These are phyloP conservation scores for Drosophila grimshawi DNA, from an alignment of 1,140 invertebrate species.

Conservation along the genomic window DNA sequence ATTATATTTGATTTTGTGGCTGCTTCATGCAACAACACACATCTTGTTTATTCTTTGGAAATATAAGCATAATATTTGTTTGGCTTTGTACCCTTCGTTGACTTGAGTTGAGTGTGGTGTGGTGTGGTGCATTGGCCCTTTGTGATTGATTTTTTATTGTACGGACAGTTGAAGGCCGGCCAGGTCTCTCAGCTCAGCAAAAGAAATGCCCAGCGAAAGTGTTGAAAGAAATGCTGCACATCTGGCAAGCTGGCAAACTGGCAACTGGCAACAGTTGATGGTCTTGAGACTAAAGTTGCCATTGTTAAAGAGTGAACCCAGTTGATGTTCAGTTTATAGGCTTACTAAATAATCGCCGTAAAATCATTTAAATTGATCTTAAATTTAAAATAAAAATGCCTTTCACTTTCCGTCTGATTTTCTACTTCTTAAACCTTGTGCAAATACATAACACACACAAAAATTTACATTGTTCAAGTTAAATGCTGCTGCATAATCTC, in stretches of 20 bases:
- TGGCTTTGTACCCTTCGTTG: neutral
- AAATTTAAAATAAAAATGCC: too few relatives aligned
- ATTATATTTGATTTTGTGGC: conserved; percentile 59
- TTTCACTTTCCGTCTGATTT: neutral
- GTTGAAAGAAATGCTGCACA: conserved; percentile 28
- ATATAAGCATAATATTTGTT: conserved; percentile 49
- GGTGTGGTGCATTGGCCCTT: conserved; percentile 20
- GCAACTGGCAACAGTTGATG: conserved; percentile 19
- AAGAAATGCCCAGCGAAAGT: conserved; percentile 29
- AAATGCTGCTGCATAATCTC: neutral
- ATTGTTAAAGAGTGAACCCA: neutral
- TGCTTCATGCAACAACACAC: neutral
- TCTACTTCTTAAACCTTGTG: neutral
- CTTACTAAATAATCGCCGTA: too few relatives aligned
- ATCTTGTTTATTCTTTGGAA: conserved; percentile 63
- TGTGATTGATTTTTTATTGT: conserved; percentile 35
- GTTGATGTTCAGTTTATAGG: neutral
- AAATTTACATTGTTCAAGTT: neutral
- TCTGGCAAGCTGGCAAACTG: conserved; percentile 20
- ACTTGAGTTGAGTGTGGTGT: too few relatives aligned
- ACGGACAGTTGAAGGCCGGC: conserved; percentile 18
- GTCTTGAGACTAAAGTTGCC: neutral
- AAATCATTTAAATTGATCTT: too few relatives aligned
- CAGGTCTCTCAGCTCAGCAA: too few relatives aligned
- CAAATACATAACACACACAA: too few relatives aligned